Base-by-base conservation (phyloP, 2,113 vertebrate genomes). In the Sorex fumeus region DNA sequence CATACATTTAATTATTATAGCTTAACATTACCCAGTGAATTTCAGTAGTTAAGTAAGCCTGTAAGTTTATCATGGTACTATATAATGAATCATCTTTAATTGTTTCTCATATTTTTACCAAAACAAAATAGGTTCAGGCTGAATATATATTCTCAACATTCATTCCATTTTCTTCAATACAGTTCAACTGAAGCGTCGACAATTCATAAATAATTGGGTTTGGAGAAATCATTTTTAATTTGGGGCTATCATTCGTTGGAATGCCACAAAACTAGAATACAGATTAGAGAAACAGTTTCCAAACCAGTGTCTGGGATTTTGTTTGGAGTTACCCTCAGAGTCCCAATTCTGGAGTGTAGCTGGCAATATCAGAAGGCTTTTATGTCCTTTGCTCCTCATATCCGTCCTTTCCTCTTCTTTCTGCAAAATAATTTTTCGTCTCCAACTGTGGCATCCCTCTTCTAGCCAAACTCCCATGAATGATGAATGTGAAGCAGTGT, bases 201-300 rank as follows among this genome's bases (percentile, higher is more conserved):
- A 95, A 94, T 93, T 96, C 91, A 95, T 94, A 98, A 92, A 91
- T 87, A 96, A 95, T 96, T 93, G 43, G 60, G 43, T 93, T 84
- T 90, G 47, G 93, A 93, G 78, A 88, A 86, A 93, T 23, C 85
- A 30, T 87, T 91, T 85, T 66, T 89, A 88, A 85, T 93, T 92
- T 87, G 4, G 79, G 82, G 53, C 84, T 92, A 77, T 80, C n/a
- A 62, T 85, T 75, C 79, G 96, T 66, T 96, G 87, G 82, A 96
- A 96, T 93, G 92, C 62, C 80, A 90, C 66, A 74, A 36, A 83
- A 87, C 71, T 57, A 36, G 47, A 62, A 45, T 79, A 69, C 80
- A 69, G 64, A 91, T 89, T 92, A 92, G 62, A 92, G 76, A 88
- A 95, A 95, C 95, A 87, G 79, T 32, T 97, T 97, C 93, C 96